Evolutionary conservation across 2,888 invertebrate species (phyloP).

Genomic region (Drosophila subquinaria): DNA sequence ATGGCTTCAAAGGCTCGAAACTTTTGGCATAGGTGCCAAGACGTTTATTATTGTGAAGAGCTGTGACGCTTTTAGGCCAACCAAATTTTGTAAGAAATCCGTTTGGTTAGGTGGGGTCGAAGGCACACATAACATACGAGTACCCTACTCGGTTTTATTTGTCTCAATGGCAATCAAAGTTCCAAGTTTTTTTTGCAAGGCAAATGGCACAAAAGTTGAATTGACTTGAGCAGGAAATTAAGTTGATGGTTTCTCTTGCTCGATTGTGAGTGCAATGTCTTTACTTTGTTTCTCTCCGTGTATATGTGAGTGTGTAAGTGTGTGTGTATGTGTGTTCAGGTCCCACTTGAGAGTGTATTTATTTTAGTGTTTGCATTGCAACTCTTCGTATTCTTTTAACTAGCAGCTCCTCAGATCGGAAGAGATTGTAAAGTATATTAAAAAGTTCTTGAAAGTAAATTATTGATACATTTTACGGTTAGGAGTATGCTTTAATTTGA

Average conservation of each 20-base stretch:
- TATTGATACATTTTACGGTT: slow-evolving; percentile 30
- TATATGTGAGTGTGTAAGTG: neutral
- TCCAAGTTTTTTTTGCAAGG: slow-evolving; percentile 58
- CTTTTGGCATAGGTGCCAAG: slow-evolving; percentile 68
- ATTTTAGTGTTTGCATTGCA: slow-evolving; percentile 23
- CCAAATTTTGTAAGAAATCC: slow-evolving; percentile 18
- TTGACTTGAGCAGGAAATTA: slow-evolving; percentile 79
- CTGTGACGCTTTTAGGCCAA: slow-evolving; percentile 31
- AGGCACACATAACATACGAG: slow-evolving; percentile 1
- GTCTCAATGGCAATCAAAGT: slow-evolving; percentile 78
- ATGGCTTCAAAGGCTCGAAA: slow-evolving; percentile 69
- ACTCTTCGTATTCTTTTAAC: slow-evolving; percentile 42
- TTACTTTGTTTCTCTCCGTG: slow-evolving; percentile 31
- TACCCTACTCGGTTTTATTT: slow-evolving; percentile 44
- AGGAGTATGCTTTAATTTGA: slow-evolving; percentile 7
- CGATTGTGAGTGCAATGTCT: slow-evolving; percentile 38
- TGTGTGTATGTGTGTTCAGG: neutral
- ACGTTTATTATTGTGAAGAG: slow-evolving; percentile 66
- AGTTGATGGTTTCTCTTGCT: slow-evolving; percentile 68
- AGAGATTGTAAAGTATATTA: slow-evolving; percentile 61
- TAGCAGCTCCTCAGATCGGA: slow-evolving; percentile 32
- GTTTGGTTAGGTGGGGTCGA: neutral
- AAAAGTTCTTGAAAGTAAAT: slow-evolving; percentile 47
- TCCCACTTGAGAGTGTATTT: slow-evolving; percentile 46
- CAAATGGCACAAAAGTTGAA: slow-evolving; percentile 78